A percentile compares a stretch with the other conserved stretches of the same genome.
Conservation (phyloP, 2,113 vertebrate species). For the Podiceps cristatus region DNA sequence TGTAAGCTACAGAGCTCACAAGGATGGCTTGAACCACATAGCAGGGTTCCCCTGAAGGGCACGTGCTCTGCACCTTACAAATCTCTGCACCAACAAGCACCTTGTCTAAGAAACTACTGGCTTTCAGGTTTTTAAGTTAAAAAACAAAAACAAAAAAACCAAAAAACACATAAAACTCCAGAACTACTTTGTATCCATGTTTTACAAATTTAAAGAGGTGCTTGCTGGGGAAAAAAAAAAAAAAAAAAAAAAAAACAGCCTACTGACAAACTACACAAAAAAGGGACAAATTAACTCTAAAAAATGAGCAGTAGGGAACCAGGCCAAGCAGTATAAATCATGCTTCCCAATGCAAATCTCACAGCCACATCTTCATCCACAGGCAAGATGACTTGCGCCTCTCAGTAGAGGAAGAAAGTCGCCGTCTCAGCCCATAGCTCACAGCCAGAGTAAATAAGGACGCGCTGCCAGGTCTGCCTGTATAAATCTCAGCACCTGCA, state of each 20-base stretch:
- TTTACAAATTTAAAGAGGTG: background rate
- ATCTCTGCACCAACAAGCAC: background rate
- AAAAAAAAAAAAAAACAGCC: background rate
- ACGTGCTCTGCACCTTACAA: background rate
- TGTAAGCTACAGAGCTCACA: fast-evolving
- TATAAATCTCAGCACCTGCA: background rate
- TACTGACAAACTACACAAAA: constrained; percentile 5
- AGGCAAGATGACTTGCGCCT: background rate
- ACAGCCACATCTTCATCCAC: background rate
- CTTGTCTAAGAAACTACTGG: background rate
- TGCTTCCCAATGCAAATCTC: background rate
- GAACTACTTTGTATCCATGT: background rate
- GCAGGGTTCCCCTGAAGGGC: background rate
- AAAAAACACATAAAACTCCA: background rate
- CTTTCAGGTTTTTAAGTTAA: background rate
- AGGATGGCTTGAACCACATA: background rate
- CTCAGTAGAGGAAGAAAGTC: background rate
- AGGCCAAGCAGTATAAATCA: background rate
- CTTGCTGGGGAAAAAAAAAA: background rate
- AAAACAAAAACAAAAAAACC: background rate
- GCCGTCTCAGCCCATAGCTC: background rate
- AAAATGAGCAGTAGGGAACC: background rate
- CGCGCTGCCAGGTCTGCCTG: background rate
- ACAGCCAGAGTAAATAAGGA: background rate
- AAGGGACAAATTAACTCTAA: constrained; percentile 25